Base-by-base conservation (phyloP, 2,888 invertebrate species). In the Zelleria hepariella region DNA sequence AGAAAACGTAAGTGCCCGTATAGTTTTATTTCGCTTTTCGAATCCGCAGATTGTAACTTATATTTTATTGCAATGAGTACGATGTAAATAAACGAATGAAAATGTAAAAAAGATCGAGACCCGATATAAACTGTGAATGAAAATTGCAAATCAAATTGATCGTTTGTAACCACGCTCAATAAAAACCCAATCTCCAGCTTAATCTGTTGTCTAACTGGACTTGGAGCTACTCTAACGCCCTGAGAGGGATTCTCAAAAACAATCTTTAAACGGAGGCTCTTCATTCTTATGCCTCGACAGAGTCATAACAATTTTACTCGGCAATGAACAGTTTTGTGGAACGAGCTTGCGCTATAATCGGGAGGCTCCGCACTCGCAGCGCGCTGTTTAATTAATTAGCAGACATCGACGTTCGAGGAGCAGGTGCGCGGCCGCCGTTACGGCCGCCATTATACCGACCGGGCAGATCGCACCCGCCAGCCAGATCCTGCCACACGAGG, bases 321-420 rank as follows among this genome's bases (percentile, higher is more conserved):
- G 42, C 47, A 23, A 25, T 42, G 42, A 74, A 74, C 72, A 70
- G 70, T 72, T 76, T 76, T 73, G 66, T 69, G 70, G 67, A 67
- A 65, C 63, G 64, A 68, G 57, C 23, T 23, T 21, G 57, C 67
- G 68, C 71, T 69, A 74, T 78, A 78, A 77, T 75, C 73, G 74
- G 6, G 10, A 42, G 23, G 23, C 25, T 18, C 47, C 47, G 25
- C 3, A 23, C 49, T 56, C 47, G 47, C 57, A 53, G 18, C 21
- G 27, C 54, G 68, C 73, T 72, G 68, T 71, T 80, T 80, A 84
- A 85, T 86, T 86, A 85, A 85, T 86, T 86, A 82, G 73, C 75
- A 73, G 69, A 69, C 74, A 75, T 74, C 71, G 71, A 20, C 23
- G 60, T 24, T 51, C 56, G 57, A 58, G 56, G 57, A 61, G 62